Percentiles rank a stretch among this genome's conserved stretches.
phyloP scores from a whole-genome alignment of 2,888 invertebrate genomes.

The Drosophila maculinotata region DNA sequence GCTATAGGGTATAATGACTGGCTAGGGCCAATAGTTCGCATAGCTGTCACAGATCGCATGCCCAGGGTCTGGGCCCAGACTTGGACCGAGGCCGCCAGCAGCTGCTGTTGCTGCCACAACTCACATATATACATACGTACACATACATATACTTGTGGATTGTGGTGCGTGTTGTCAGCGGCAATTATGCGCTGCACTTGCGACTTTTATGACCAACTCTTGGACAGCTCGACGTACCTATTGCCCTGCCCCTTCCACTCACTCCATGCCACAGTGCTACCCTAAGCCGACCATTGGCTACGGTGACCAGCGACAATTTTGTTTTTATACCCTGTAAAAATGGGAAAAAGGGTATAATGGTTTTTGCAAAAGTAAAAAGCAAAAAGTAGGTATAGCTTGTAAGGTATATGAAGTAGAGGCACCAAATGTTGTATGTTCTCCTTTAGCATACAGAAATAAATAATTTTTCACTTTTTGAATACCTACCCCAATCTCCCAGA shows the following conservation, averaged over 20 bases:
- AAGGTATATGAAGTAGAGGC: too few species aligned
- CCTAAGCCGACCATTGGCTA: slow-evolving; percentile 18
- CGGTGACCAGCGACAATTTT: slow-evolving; percentile 41
- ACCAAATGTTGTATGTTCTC: too few species aligned
- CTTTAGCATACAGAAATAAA: too few species aligned
- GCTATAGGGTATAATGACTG: slow-evolving; percentile 28
- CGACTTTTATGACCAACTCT: slow-evolving; percentile 50
- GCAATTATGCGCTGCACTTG: slow-evolving; percentile 61
- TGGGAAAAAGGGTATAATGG: too few species aligned
- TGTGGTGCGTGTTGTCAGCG: slow-evolving; percentile 46
- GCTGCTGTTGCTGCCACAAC: background rate
- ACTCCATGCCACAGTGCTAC: slow-evolving; percentile 1
- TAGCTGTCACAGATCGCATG: slow-evolving; percentile 42
- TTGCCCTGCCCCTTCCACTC: background rate
- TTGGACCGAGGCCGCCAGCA: background rate
- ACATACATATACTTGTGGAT: slow-evolving; percentile 4
- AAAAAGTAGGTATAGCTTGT: too few species aligned
- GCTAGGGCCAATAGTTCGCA: slow-evolving; percentile 5
- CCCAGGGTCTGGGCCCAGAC: background rate
- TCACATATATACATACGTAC: background rate
- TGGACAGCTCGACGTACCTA: slow-evolving; percentile 19
- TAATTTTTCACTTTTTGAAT: too few species aligned
- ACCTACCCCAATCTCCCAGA: too few species aligned
- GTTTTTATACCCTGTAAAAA: too few species aligned
- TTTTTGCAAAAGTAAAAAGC: too few species aligned